Evolutionary conservation across 1,140 invertebrate species (phyloP), one percentile per base, ranked within the genome.

Genomic region (Octopus bimaculoides): DNA sequence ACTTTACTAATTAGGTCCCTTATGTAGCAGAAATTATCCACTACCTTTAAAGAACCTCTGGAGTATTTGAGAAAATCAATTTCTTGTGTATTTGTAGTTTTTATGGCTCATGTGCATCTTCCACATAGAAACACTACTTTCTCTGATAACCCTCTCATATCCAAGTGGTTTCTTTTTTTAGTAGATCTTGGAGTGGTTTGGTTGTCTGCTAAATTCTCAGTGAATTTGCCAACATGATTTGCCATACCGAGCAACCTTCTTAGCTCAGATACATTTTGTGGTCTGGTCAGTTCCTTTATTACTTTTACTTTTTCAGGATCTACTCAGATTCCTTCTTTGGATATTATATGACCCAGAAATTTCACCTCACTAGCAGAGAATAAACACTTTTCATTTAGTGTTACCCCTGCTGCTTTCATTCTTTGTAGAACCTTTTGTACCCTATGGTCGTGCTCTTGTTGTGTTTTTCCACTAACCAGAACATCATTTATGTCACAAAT

Each of bases 141-240:
- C 26, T 41, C 26, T 41, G 26, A 41, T 41, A 41, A 41, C 26
- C 26, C 26, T 41, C 26, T 52, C 78, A 78, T 12, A 5, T 10
- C 55, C 14, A 71, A 4, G 17, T 17, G 5, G 3, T 69, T 14
- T 78, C 78, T 52, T 78, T 78, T 71, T 78, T 78, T 26, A 71
- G 26, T 8, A 71, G 78, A 78, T 71, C 61, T 2, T 61, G 26
- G n/a, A 78, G 26, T 20, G 78, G 78, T 56, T 78, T 78, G 1
- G 77, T 78, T 26, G 26, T 41, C 26, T 41, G 26, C 26, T 41
- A 41, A 41, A 41, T 41, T 41, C 26, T 41, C 14, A 54, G 9
- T 61, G 52, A 17, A 55, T 55, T 56, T 78, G 9, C 17, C 52
- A 8, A 69, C 56, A 26, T 8, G 26, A 78, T 71, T 78, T 78